Evolutionary conservation across 2,797 vertebrate genomes (phyloP), one percentile per base, ranked within the genome.

Genomic region (Glossophaga mutica): DNA sequence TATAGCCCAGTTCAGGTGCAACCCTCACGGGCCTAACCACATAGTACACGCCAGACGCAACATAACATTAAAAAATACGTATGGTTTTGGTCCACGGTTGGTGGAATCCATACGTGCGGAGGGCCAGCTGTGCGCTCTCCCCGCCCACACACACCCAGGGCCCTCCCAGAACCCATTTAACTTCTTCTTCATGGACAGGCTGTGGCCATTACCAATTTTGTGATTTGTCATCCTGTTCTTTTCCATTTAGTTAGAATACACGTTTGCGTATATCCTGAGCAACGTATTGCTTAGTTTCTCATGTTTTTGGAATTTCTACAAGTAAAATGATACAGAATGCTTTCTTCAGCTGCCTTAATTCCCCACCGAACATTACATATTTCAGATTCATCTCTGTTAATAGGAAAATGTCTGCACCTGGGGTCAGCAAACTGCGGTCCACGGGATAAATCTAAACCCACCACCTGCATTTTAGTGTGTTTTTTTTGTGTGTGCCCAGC

Each of bases 141-240:
- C 65, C 3, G 12, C n/a, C n/a, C 7, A 7, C 6, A 10, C 2
- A 3, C 3, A n/a, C 22, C 18, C 7, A 4, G 1, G 2, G 24
- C 14, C 3, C 48, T 50, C 9, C 0, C 2, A 5, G 26, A n/a
- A 2, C 14, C 6, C 24, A 1, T 5, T 12, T 9, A 0, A n/a
- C 42, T 8, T 71, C 44, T 39, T 12, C 50, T 39, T 9, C 12
- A 9, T 3, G 29, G n/a, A 21, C 19, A 18, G n/a, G 29, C 34
- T 8, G 2, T 0, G 4, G 16, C 4, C 34, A 0, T 9, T n/a
- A 12, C 9, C 16, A 15, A 52, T 50, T 12, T 15, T 15, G 34
- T 18, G 11, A 52, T 6, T n/a, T 12, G 1, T 0, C 16, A 3
- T 73, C 5, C 15, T 42, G 21, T 11, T 73, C 9, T 50, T 76